phyloP scores from a whole-genome alignment of 1,140 invertebrate genomes.

The Prorops nasuta region DNA sequence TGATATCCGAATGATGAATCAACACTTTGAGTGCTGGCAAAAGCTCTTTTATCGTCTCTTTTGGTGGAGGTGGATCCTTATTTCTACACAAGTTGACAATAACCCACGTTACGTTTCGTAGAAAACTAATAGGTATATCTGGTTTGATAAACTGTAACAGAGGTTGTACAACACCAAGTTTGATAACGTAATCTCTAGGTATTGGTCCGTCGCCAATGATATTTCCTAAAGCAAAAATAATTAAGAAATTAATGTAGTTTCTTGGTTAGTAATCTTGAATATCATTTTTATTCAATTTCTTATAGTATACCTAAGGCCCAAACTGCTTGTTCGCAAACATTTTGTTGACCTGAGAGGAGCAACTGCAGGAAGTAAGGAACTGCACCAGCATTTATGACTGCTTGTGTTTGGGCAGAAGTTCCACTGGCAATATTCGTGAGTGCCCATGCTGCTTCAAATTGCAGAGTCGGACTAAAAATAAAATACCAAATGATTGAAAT shows the following conservation, averaged over 20 bases:
- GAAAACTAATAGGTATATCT: constrained; percentile 88
- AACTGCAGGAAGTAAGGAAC: constrained; percentile 93
- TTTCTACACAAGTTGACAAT: constrained; percentile 96
- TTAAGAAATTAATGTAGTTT: constrained; percentile 1
- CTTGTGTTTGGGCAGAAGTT: constrained; percentile 92
- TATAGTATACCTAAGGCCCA: constrained; percentile 84
- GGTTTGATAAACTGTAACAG: constrained; percentile 89
- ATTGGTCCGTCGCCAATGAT: constrained; percentile 91
- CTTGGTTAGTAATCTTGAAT: neutral
- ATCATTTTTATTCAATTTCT: neutral
- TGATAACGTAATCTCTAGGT: constrained; percentile 89
- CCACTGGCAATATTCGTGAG: constrained; percentile 99
- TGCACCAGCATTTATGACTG: constrained; percentile 91
- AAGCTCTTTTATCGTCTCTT: constrained; percentile 86
- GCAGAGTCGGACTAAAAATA: constrained; percentile 76
- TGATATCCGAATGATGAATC: constrained; percentile 93
- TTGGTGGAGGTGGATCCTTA: constrained; percentile 89
- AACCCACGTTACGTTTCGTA: constrained; percentile 97
- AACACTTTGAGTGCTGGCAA: constrained; percentile 91
- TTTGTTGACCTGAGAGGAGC: constrained; percentile 88
- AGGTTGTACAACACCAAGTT: constrained; percentile 84
- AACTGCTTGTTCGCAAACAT: constrained; percentile 98
- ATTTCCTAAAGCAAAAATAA: constrained; percentile 59
- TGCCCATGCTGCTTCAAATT: constrained; percentile 99
- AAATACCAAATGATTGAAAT: constrained; percentile 12